A percentile compares a stretch with the other conserved stretches of the same genome.
These are phyloP conservation scores for Xiphophorus hellerii DNA, from an alignment of 2,113 vertebrate species.

Conservation along the genomic window DNA sequence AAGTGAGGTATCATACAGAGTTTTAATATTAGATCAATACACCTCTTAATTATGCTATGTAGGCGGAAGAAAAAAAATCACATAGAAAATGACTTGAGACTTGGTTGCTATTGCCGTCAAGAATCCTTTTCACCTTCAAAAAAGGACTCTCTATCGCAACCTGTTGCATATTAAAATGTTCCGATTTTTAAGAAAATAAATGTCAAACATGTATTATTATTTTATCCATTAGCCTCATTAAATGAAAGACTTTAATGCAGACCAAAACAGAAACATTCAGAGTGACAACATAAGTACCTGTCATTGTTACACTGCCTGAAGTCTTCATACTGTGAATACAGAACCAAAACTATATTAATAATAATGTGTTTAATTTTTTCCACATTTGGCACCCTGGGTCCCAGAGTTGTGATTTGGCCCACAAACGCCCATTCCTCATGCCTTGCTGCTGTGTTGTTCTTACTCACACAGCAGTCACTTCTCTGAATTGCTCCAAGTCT, in stretches of 20 bases:
- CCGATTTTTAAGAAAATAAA: not conserved
- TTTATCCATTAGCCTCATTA: not conserved
- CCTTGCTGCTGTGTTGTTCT: not conserved
- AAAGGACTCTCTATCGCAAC: not conserved
- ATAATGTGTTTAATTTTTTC: not conserved
- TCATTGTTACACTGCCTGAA: not conserved
- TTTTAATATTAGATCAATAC: not conserved
- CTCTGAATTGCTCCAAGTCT: not conserved
- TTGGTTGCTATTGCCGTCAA: not conserved
- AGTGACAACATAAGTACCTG: no score
- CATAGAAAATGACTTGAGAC: not conserved
- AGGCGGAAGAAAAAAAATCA: not conserved
- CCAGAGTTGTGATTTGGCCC: not conserved
- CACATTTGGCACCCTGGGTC: not conserved
- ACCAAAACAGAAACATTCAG: not conserved
- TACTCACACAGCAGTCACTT: conserved; percentile 1
- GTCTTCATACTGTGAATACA: not conserved
- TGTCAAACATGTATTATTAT: not conserved
- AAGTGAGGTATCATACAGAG: not conserved
- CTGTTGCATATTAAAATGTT: not conserved
- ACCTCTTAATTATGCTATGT: not conserved
- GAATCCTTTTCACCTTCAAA: not conserved
- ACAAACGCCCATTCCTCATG: not conserved
- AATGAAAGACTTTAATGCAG: not conserved
- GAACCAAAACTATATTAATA: not conserved